Base-by-base conservation (phyloP, 2,797 vertebrate genomes). In the Gymnopithys bicolor region DNA sequence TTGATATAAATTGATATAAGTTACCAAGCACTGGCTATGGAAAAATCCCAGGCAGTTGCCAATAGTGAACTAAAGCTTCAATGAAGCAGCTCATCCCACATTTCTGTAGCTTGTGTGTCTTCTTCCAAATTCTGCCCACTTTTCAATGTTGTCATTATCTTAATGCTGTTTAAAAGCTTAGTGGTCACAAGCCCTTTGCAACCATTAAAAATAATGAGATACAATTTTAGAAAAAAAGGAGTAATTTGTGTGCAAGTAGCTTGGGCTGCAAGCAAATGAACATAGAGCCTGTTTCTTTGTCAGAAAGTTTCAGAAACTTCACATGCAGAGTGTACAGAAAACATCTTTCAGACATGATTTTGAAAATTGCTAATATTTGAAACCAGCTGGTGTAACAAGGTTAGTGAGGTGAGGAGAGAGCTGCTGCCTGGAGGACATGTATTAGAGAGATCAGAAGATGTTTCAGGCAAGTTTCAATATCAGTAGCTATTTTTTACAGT, bases 401-500 rank as follows among this genome's bases (percentile, higher is more conserved):
- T 96, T 95, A 95, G 86, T 91, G 89, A 95, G 92, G 92, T 95
- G 84, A 97, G 66, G 56, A 96, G 70, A 84, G 90, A 95, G 92
- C 73, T 84, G 87, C 80, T 96, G 56, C 93, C 94, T 94, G 86
- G 91, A 96, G 91, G 93, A 92, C 91, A 76, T 17, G 73, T 83
- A 81, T 90, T 95, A 89, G 91, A 96, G 89, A 91, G 86, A 89
- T 80, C 79, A 71, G 86, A 89, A 95, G 94, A 94, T 85, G 94
- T 96, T 93, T 83, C 75, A 75, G 92, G 90, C 76, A 95, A 95
- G 93, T 94, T 96, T 97, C 90, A 89, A 93, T 95, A 96, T 82
- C 84, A 81, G 93, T 74, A 93, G 93, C 95, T 96, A 96, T 89
- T 93, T 95, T 95, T 95, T 95, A 95, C 82, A 90, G 94, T 94